phyloP scores from a whole-genome alignment of 2,888 invertebrate genomes.

The Eupsilia transversa region DNA sequence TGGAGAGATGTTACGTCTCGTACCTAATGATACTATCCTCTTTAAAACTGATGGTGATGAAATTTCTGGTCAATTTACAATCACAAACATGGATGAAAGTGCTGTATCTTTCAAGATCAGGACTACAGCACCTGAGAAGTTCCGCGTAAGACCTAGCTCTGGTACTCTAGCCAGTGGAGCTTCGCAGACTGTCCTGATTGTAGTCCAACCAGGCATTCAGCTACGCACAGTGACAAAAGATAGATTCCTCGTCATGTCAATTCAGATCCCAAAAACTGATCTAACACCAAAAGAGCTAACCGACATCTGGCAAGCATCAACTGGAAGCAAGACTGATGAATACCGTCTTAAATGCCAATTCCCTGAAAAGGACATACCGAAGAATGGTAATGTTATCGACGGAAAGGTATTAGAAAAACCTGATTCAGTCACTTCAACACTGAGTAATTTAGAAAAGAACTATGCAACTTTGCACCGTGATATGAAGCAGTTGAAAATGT shows the following conservation, averaged over 20 bases:
- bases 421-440: slow-evolving; percentile 94
- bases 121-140: slow-evolving; percentile 98
- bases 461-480: slow-evolving; percentile 79
- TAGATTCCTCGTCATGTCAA: slow-evolving; percentile 97
- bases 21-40: slow-evolving; percentile 93
- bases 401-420: slow-evolving; percentile 91
- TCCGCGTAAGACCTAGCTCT: slow-evolving; percentile 96
- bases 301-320: slow-evolving; percentile 93
- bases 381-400: slow-evolving; percentile 79
- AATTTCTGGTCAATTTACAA: slow-evolving; percentile 91
- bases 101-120: slow-evolving; percentile 93
- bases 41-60: slow-evolving; percentile 93
- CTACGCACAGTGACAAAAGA: slow-evolving; percentile 93
- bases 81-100: slow-evolving; percentile 92
- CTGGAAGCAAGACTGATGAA: slow-evolving; percentile 92
- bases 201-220: slow-evolving; percentile 94
- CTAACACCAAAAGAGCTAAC: slow-evolving; percentile 91
- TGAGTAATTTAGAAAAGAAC: slow-evolving; percentile 81
- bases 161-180: slow-evolving; percentile 93
- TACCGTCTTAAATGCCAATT: slow-evolving; percentile 93
- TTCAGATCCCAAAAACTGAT: slow-evolving; percentile 91
- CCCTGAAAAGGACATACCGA: slow-evolving; percentile 83
- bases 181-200: slow-evolving; percentile 92
- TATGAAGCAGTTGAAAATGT: slow-evolving; percentile 78
- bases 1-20: slow-evolving; percentile 91